Evolutionary conservation across 2,113 vertebrate species (phyloP), one percentile per base, ranked within the genome.

Genomic region (Empidonax alnorum): DNA sequence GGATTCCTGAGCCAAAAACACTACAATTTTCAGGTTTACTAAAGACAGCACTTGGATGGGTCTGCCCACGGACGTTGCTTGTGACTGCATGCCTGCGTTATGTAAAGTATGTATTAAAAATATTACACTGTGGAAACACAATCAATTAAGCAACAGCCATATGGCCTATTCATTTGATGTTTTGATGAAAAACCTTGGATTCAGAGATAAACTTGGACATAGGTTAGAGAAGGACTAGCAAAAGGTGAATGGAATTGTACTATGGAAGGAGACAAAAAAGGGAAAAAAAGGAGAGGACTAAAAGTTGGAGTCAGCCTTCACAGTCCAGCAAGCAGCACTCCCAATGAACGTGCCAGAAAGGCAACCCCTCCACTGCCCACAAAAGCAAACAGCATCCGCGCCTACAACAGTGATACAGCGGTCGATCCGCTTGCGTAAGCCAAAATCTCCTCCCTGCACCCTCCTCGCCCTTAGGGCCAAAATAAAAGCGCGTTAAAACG

Each of bases 361-460:
- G 49, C 79, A 72, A 35, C 59, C 58, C 61, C 53, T 53, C 33
- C 56, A 1, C 42, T 16, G 39, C 88, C 47, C 22, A 85, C 59
- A 65, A 81, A 67, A 86, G 30, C 91, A 69, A 93, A 73, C 68
- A 69, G 80, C 91, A 87, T 90, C 93, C 12, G 52, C 1, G 41
- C 90, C 92, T 44, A 9, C 52, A 65, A 7, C 84, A 52, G 65
- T 0, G 71, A 28, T 66, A 74, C 68, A 71, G 91, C 63, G 5
- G 37, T 12, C 65, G 27, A 80, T 71, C 68, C 1, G 69, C 91
- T 82, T 91, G 78, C 63, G 25, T 84, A 82, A 95, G 44, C 80
- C 91, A 46, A 67, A 79, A 81, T 58, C 76, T 89, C 94, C 86
- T 92, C 87, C 91, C 84, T 74, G 39, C 80, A 85, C 75, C 87